phyloP scores from a whole-genome alignment of 2,888 invertebrate species.

The Cecidostiba fungosa region DNA sequence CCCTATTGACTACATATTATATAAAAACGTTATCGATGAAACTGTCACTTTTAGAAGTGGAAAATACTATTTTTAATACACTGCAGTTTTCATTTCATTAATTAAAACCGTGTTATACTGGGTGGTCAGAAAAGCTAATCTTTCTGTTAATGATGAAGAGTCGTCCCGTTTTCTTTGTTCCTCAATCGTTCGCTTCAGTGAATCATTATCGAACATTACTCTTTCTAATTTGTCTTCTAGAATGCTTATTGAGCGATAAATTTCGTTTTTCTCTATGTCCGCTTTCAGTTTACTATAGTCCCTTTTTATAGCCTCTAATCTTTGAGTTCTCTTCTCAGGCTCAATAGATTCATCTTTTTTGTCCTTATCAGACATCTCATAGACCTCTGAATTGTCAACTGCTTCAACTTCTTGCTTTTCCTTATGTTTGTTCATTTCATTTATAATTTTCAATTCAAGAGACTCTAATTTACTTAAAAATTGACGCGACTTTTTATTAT shows the following conservation, averaged over 20 bases:
- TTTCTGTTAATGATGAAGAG: constrained; percentile 38
- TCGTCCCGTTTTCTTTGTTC: constrained; percentile 13
- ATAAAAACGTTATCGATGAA: too few relatives aligned
- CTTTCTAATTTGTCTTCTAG: constrained; percentile 57
- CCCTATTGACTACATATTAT: too few relatives aligned
- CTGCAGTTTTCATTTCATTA: constrained; percentile 44
- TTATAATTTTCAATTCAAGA: constrained; percentile 81
- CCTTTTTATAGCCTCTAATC: not conserved
- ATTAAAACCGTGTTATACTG: constrained; percentile 59
- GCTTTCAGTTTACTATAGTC: constrained; percentile 48
- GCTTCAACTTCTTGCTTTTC: not conserved
- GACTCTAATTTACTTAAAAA: constrained; percentile 78
- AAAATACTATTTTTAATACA: constrained; percentile 28
- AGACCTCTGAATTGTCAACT: not conserved
- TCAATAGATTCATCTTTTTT: constrained; percentile 6
- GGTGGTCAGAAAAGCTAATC: constrained; percentile 30
- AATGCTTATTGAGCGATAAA: constrained; percentile 60
- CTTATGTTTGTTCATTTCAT: constrained; percentile 84
- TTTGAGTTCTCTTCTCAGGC: not conserved
- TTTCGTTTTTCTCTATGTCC: constrained; percentile 54
- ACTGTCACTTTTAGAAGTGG: too few relatives aligned
- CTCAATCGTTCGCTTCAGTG: not conserved
- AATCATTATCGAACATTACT: constrained; percentile 7
- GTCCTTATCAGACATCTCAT: constrained; percentile 8
- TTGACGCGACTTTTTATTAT: constrained; percentile 80